Conservation (phyloP, 1,140 invertebrate species). For the Drosophila baimaii region DNA sequence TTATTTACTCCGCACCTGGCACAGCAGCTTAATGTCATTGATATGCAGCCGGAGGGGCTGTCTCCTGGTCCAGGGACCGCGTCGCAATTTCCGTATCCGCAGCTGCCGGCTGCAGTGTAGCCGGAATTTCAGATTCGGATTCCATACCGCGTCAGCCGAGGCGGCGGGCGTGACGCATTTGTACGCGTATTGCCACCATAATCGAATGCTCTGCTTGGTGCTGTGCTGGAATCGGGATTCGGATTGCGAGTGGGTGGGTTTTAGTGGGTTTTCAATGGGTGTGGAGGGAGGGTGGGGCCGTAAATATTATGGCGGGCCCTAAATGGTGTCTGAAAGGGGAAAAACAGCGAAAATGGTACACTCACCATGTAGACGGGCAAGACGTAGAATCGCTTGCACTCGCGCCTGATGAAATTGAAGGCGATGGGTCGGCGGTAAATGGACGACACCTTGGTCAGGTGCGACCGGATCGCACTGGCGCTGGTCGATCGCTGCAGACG, state of each 20-base stretch:
- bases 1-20: slow-evolving; percentile 60
- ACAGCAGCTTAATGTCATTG: slow-evolving; percentile 64
- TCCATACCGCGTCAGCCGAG: slow-evolving; percentile 39
- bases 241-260: slow-evolving; percentile 18
- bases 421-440: slow-evolving; percentile 69
- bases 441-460: slow-evolving; percentile 75
- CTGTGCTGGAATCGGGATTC: slow-evolving; percentile 64
- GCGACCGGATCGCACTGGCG: slow-evolving; percentile 71
- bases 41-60: slow-evolving; percentile 66
- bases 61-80: slow-evolving; percentile 52
- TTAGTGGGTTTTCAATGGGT: slow-evolving; percentile 5
- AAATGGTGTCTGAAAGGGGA: slow-evolving; percentile 22
- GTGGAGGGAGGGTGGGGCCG: not conserved
- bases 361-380: slow-evolving; percentile 76
- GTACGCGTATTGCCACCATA: slow-evolving; percentile 77
- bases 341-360: slow-evolving; percentile 17
- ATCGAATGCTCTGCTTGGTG: slow-evolving; percentile 67
- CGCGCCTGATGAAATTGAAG: slow-evolving; percentile 71
- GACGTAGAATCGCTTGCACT: slow-evolving; percentile 74
- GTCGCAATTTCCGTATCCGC: slow-evolving; percentile 65
- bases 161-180: slow-evolving; percentile 67
- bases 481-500: slow-evolving; percentile 66
- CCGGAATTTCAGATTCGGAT: slow-evolving; percentile 71
- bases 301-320: slow-evolving; percentile 53
- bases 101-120: slow-evolving; percentile 69